Evolutionary conservation across 2,797 vertebrate species (phyloP).

Genomic region (Sphenopsis melanotis): DNA sequence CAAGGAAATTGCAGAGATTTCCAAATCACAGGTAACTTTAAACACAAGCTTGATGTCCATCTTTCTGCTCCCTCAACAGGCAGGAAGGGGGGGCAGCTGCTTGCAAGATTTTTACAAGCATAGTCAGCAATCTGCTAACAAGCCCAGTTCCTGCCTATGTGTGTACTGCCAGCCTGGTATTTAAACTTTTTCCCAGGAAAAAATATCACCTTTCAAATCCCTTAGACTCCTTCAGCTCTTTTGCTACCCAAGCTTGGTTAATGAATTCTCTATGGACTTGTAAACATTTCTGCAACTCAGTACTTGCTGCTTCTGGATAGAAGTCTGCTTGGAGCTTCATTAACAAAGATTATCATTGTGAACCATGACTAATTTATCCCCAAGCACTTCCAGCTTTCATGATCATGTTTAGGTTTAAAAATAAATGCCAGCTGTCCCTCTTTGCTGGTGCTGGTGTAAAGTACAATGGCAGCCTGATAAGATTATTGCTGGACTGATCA

Average conservation of each 20-base stretch:
- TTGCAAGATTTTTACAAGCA: not conserved
- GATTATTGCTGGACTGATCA: slow-evolving; percentile 6
- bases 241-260: not conserved
- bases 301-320: not conserved
- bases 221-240: not conserved
- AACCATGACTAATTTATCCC: slow-evolving; percentile 42
- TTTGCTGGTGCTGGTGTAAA: not conserved
- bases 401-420: slow-evolving; percentile 52
- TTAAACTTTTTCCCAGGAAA: not conserved
- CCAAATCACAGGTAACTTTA: not conserved
- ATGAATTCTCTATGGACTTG: not conserved
- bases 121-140: fast-evolving
- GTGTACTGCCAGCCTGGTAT: not conserved
- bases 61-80: not conserved
- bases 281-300: slow-evolving; percentile 27
- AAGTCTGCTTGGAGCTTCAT: slow-evolving; percentile 7
- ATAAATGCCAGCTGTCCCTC: slow-evolving; percentile 50
- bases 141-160: not conserved
- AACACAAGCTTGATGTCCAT: not conserved
- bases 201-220: not conserved
- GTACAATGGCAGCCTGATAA: slow-evolving; percentile 11
- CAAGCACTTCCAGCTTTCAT: slow-evolving; percentile 14
- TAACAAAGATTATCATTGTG: slow-evolving; percentile 50
- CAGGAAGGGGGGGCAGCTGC: not conserved
- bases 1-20: not conserved